Base-by-base conservation (phyloP, 2,113 vertebrate species). In the Pterocles burchelli region DNA sequence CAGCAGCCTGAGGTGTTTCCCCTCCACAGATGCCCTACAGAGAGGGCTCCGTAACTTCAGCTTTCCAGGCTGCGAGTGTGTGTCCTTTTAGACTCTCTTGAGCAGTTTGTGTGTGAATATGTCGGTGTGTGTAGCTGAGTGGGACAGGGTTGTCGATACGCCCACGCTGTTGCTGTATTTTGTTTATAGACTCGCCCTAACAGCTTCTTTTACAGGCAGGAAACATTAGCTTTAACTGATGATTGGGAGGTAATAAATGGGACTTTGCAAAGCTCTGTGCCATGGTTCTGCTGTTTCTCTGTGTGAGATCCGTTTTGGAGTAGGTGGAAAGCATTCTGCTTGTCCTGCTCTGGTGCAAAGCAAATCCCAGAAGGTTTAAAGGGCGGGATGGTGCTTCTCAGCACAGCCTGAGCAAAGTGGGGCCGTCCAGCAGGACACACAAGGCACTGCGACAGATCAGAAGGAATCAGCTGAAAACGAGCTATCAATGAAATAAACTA, bases 331-430 rank as follows among this genome's bases (percentile, higher is more conserved):
- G 21, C 55, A 31, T 63, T 68, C 61, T 16, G 29, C 19, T 38
- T 63, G 14, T 45, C 52, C 43, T 41, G 17, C 3, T 51, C 65
- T 58, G 54, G 34, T 52, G 59, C 34, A 90, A 71, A 87, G 41
- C 68, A 78, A 92, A 83, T 84, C 51, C 51, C 26, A 7, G 19
- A 4, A 49, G 18, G 41, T 34, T 71, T 76, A 38, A 51, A 34
- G 59, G 36, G 17, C 67, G 21, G 41, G 19, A 33, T 2, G 8
- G 21, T 14, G 41, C 58, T 72, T 73, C 77, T 45, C 54, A 45
- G 3, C 66, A 17, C 28, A 58, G 28, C 19, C 13, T 5, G 34
- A 49, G 45, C 1, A 2, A 67, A 48, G 36, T 0, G 0, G 36
- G 18, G 43, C n/a, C 43, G 55, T 51, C 41, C 65, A 87, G 74